Evolutionary conservation across 2,797 vertebrate species (phyloP), one percentile per base, ranked within the genome.

Genomic region (Nannoperca australis): DNA sequence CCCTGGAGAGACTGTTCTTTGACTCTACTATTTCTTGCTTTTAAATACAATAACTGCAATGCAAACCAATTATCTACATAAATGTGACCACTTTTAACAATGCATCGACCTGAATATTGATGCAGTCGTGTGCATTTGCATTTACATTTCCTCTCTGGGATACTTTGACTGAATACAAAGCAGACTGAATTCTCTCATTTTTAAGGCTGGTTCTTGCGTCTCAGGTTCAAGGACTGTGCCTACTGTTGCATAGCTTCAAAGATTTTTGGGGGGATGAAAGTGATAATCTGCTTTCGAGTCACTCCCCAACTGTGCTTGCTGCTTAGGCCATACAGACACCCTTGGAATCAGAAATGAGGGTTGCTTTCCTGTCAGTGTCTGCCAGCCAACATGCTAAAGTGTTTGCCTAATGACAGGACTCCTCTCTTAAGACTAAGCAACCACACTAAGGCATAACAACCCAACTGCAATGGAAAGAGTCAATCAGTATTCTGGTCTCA

Each of bases 241-340:
- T 78, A 78, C 71, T 87, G 88, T 88, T 91, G 88, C 86, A 88
- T 82, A 47, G 75, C 85, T 91, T 91, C 90, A 91, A 90, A 93
- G 88, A 90, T 89, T 86, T 85, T 64, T 0, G 73, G 40, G 65
- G 47, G 81, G 86, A 82, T 88, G 88, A 92, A 92, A 90, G 90
- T 80, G 82, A 89, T 94, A 82, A 94, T 95, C 85, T 92, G 90
- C 86, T 94, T 93, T 92, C 82, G 68, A 93, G 90, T 93, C 86
- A 88, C 87, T 91, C 76, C 27, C 77, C 69, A 71, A 72, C 85
- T 80, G 79, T 71, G 81, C 82, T 83, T 47, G 78, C 85, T 88
- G 86, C 84, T 85, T 63, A 40, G 85, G 82, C 90, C 86, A 86
- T 79, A 82, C 79, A 79, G 87, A 88, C 77, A 65, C 72, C 42